These are phyloP conservation scores for Eumaeus atala DNA, from an alignment of 1,140 invertebrate species.

Conservation along the genomic window DNA sequence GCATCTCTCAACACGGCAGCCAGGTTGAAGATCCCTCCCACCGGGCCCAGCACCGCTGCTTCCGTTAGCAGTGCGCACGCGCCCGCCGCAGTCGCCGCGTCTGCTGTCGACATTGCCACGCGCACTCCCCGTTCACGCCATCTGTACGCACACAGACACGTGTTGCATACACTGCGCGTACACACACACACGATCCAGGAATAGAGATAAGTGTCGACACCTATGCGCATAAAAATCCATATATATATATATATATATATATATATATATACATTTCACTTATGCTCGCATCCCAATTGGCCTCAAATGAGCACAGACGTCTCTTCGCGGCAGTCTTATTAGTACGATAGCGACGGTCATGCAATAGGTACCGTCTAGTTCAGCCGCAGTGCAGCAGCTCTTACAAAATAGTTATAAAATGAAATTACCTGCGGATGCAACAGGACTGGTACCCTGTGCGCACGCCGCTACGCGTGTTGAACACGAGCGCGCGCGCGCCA, in stretches of 20 bases:
- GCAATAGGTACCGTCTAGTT: no score
- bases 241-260: no score
- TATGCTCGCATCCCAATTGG: no score
- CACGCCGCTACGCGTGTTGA: constrained; percentile 92
- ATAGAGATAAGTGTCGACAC: no score
- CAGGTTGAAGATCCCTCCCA: constrained; percentile 96
- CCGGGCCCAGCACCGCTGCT: constrained; percentile 81
- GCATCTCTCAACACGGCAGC: constrained; percentile 92
- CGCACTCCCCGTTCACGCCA: constrained; percentile 83
- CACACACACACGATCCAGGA: no score
- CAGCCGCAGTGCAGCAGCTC: no score
- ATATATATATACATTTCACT: no score
- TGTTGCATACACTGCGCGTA: no score
- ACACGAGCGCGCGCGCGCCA: constrained; percentile 87
- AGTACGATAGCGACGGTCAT: no score
- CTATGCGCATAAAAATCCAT: no score
- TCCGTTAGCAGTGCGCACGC: constrained; percentile 82
- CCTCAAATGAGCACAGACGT: no score
- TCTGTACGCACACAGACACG: constrained; percentile 18
- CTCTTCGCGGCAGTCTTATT: no score
- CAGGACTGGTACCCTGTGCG: constrained; percentile 65
- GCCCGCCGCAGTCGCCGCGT: constrained; percentile 79
- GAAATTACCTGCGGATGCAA: constrained; percentile 78
- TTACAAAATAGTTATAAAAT: not conserved
- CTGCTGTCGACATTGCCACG: constrained; percentile 82